A percentile compares a stretch with the other conserved stretches of the same genome.
phyloP scores from a whole-genome alignment of 2,113 vertebrate genomes.

The Onychostruthus taczanowskii region DNA sequence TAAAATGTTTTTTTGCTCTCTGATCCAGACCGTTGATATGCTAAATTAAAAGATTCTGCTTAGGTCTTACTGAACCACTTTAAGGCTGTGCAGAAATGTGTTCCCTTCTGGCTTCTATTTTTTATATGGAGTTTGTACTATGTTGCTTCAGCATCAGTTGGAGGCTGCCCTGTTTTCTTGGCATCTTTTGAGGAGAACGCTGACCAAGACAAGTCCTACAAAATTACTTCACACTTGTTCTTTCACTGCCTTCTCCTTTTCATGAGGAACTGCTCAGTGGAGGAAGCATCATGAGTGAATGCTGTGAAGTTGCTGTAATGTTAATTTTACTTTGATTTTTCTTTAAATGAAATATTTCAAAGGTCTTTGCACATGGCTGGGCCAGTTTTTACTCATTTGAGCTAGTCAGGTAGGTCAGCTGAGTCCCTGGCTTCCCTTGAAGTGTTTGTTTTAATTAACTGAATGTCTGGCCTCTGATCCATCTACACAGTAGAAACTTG shows the following conservation, averaged over 20 bases:
- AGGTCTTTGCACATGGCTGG: background rate
- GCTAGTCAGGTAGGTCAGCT: background rate
- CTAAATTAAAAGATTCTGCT: background rate
- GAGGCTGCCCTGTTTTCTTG: background rate
- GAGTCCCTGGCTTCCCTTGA: background rate
- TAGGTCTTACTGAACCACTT: background rate
- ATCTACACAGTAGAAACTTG: background rate
- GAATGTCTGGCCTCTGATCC: background rate
- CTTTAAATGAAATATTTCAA: background rate
- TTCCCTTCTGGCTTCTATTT: background rate
- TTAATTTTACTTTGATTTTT: background rate
- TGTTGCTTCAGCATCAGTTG: background rate
- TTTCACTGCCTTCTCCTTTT: background rate
- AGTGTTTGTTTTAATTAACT: constrained; percentile 35
- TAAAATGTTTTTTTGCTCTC: background rate
- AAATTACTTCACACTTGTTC: background rate
- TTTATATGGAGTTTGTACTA: background rate
- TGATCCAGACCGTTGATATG: background rate
- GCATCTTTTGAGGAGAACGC: background rate
- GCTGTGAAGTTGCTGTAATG: background rate
- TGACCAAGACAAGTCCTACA: background rate
- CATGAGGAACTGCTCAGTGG: background rate
- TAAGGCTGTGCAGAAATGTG: background rate
- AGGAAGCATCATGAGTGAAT: background rate
- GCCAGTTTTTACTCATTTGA: background rate